Evolutionary conservation across 1,140 invertebrate genomes (phyloP), one percentile per base, ranked within the genome.

Genomic region (Coptotermes formosanus): DNA sequence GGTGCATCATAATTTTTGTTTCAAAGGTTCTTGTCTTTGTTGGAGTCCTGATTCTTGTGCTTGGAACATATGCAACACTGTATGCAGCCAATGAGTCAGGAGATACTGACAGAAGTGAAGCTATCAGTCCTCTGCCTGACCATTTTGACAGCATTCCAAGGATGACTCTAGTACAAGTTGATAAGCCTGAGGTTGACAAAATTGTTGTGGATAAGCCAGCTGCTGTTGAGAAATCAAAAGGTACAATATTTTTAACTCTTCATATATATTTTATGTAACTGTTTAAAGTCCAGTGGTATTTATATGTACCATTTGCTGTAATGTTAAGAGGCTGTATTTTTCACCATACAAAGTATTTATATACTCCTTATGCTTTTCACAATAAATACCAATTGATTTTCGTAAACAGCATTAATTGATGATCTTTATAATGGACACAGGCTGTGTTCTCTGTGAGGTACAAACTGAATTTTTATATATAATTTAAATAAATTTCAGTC

Each of bases 31-130:
- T 97, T 64, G 91, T 97, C 85, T 91, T 96, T 44, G 91, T 96
- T 89, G 97, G 97, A 1, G 91, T 97, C 19, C 93, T 95, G 55
- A 94, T 98, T 64, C 94, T 98, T 93, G 93, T 98, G 14, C 91
- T 97, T 32, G 96, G 97, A 87, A 97, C 97, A 0, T 97, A 96
- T 89, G 96, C 96, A 9, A 98, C 97, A 90, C 90, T 98, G 59
- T 94, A 94, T 90, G 95, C 95, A 2, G 94, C 95, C 8, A 95
- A 96, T 87, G 92, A 94, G 88, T 90, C 92, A 32, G 86, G 87
- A 88, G 11, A 52, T 21, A 7, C 59, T 83, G 82, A 82, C 69
- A n/a, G 59, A 84, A 86, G 85, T 87, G 25, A 75, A 75, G n/a
- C 64, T n/a, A 16, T 75, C 64, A 75, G 64, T 75, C 25, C n/a